Conservation (phyloP, 2,797 vertebrate genomes). For the Galaxias olidus region DNA sequence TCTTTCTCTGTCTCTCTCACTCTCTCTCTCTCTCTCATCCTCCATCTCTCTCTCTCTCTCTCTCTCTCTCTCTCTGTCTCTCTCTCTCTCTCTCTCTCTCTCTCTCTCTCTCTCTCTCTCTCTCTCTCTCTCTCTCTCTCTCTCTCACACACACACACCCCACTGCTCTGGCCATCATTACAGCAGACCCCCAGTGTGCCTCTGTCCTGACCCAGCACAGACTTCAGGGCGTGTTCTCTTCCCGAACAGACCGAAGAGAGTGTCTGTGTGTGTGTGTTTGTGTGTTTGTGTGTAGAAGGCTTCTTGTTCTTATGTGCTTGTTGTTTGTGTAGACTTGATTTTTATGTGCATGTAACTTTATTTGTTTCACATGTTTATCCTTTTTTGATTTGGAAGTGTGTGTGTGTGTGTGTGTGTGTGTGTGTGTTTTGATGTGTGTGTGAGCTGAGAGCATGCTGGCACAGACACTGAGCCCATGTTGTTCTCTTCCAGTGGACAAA, state of each 20-base stretch:
- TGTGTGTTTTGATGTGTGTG: slow-evolving; percentile 11
- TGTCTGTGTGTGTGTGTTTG: no score
- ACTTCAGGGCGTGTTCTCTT: slow-evolving; percentile 55
- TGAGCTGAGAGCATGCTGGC: slow-evolving; percentile 9
- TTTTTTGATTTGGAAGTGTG: no score
- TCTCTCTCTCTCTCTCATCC: slow-evolving; percentile 16
- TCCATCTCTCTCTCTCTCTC: slow-evolving; percentile 5
- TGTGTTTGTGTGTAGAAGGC: no score
- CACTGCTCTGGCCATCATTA: slow-evolving; percentile 44
- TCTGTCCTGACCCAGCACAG: slow-evolving; percentile 25
- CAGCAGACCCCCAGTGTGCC: slow-evolving; percentile 67
- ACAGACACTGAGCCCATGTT: slow-evolving; percentile 33
- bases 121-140: slow-evolving; percentile 26
- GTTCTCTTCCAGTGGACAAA: slow-evolving; percentile 74
- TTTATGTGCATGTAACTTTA: no score
- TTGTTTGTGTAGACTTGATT: no score
- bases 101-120: slow-evolving; percentile 21
- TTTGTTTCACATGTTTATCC: no score
- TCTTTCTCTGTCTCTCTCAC: slow-evolving; percentile 22
- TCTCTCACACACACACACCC: no score
- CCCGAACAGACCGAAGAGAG: slow-evolving; percentile 4
- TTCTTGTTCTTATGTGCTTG: no score
- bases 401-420: slow-evolving; percentile 6
- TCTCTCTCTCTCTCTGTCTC: slow-evolving; percentile 24
- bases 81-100: slow-evolving; percentile 27